Conservation (phyloP, 2,113 vertebrate species). For the Bufo bufo region DNA sequence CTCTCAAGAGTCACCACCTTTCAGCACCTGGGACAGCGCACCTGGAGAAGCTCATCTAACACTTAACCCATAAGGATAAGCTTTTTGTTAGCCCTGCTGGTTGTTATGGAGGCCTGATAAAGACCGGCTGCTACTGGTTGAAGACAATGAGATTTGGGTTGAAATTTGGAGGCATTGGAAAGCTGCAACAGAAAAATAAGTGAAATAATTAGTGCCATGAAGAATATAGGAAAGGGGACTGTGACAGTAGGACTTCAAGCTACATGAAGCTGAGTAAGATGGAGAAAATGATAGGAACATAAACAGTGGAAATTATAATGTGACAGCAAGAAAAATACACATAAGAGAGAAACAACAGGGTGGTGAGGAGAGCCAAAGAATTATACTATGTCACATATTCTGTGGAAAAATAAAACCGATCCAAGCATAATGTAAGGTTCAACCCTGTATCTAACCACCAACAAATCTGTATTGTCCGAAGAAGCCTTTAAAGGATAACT, state of each 20-base stretch:
- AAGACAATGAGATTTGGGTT: background rate
- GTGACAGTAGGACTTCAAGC: background rate
- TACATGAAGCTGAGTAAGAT: background rate
- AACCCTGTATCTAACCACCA: background rate
- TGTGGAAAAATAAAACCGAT: background rate
- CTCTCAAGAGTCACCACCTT: conserved; percentile 17
- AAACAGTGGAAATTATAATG: conserved; percentile 12
- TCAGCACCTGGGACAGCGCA: conserved; percentile 42
- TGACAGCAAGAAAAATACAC: background rate
- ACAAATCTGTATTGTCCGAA: background rate
- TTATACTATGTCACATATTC: background rate
- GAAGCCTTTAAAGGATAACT: too few relatives aligned
- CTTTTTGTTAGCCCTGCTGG: conserved; percentile 20
- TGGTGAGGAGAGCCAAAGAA: background rate
- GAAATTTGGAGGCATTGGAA: background rate
- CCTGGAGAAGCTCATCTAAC: conserved; percentile 14
- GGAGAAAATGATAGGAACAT: conserved; percentile 10
- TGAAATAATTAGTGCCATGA: background rate
- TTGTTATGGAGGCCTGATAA: conserved; percentile 40
- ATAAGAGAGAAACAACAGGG: background rate
- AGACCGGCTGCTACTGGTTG: background rate
- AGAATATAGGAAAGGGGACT: background rate
- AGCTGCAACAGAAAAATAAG: background rate
- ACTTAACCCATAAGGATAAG: conserved; percentile 32
- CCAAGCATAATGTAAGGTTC: background rate